phyloP scores from a whole-genome alignment of 2,888 invertebrate species.

The Lasioglossum lativentre region DNA sequence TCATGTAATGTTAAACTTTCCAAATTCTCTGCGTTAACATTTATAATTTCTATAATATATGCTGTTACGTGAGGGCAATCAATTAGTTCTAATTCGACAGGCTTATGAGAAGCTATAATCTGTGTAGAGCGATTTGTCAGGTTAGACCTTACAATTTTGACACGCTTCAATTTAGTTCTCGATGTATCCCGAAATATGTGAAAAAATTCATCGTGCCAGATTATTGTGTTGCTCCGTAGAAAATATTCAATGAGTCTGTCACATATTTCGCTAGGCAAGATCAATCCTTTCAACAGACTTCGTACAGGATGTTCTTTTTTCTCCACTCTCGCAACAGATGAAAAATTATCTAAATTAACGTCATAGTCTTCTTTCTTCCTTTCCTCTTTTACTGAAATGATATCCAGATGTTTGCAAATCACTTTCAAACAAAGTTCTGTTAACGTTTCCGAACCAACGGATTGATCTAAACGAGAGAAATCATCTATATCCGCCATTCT shows the following conservation, averaged over 20 bases:
- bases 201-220: slow-evolving; percentile 89
- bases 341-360: too few relatives aligned
- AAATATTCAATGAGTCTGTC: slow-evolving; percentile 88
- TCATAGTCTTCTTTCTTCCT: too few relatives aligned
- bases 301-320: slow-evolving; percentile 59
- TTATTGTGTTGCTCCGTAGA: slow-evolving; percentile 85
- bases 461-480: slow-evolving; percentile 77
- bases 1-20: slow-evolving; percentile 90
- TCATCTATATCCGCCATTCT: slow-evolving; percentile 79
- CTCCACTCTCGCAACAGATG: too few relatives aligned
- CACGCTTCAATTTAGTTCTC: slow-evolving; percentile 89
- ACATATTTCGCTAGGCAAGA: slow-evolving; percentile 90
- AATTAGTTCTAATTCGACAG: slow-evolving; percentile 90
- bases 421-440: slow-evolving; percentile 88
- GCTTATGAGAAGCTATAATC: slow-evolving; percentile 90
- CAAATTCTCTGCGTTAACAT: slow-evolving; percentile 89
- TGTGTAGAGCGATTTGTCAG: slow-evolving; percentile 90
- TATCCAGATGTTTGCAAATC: slow-evolving; percentile 88
- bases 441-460: slow-evolving; percentile 86
- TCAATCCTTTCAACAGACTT: slow-evolving; percentile 87
- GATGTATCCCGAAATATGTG: slow-evolving; percentile 89
- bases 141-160: slow-evolving; percentile 89
- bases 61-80: slow-evolving; percentile 90
- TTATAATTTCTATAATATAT: slow-evolving; percentile 88
- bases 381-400: slow-evolving; percentile 84